Conservation (phyloP, 1,140 invertebrate genomes). For the Megalonaias nervosa region DNA sequence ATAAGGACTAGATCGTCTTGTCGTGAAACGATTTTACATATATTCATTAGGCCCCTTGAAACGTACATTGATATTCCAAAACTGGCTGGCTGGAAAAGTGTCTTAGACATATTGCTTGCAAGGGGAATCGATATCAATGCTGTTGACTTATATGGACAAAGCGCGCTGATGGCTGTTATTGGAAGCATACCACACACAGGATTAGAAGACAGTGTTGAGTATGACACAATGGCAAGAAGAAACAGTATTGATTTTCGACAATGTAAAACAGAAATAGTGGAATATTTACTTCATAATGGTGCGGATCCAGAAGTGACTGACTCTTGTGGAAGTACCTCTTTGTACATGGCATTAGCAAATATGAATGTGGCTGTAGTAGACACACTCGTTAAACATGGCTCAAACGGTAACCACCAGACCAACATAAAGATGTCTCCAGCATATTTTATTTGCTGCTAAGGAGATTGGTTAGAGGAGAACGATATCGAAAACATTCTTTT, state of each 20-base stretch:
- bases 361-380: conserved; percentile 5
- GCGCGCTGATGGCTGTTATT: conserved; percentile 8
- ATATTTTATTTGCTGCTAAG: conserved; percentile 1
- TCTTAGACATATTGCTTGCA: conserved; percentile 9
- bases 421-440: conserved; percentile 8
- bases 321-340: background rate
- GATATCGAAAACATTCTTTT: background rate
- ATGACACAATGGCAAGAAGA: background rate
- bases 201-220: no score
- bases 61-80: background rate
- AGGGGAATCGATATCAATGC: conserved; percentile 6
- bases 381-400: background rate
- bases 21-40: background rate
- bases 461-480: background rate
- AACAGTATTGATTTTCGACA: no score
- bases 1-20: background rate
- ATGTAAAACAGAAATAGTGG: background rate
- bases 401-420: background rate
- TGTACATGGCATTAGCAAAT: background rate
- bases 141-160: background rate
- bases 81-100: background rate
- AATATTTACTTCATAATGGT: conserved; percentile 13
- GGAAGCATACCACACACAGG: background rate
- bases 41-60: background rate
- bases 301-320: conserved; percentile 20